A percentile compares a stretch with the other conserved stretches of the same genome.
Evolutionary conservation across 2,888 invertebrate genomes (phyloP).

Genomic region (Dynastes grantii): DNA sequence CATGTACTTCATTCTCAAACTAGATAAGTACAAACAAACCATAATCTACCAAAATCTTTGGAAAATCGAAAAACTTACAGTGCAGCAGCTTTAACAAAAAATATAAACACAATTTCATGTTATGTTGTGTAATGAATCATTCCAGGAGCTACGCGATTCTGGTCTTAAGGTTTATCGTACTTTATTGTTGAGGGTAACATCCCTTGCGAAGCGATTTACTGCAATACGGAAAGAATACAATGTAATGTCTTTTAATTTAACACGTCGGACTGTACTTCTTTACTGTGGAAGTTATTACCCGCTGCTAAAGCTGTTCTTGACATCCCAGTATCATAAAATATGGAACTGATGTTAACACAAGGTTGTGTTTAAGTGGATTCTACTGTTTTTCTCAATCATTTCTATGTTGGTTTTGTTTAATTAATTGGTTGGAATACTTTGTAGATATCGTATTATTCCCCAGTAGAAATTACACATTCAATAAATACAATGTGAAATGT

Average conservation of each 20-base stretch:
- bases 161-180: conserved; percentile 58
- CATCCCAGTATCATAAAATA: not conserved
- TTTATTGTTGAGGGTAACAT: conserved; percentile 65
- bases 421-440: too few relatives aligned
- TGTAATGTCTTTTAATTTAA: conserved; percentile 69
- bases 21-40: too few relatives aligned
- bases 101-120: conserved; percentile 27
- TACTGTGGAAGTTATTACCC: conserved; percentile 58
- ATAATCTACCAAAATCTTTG: too few relatives aligned
- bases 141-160: conserved; percentile 55
- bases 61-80: not conserved
- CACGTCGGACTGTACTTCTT: conserved; percentile 65
- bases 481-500: too few relatives aligned
- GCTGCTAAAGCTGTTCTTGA: conserved; percentile 52
- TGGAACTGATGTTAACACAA: not conserved
- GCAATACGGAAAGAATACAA: conserved; percentile 64
- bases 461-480: too few relatives aligned
- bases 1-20: too few relatives aligned
- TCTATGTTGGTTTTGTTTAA: too few relatives aligned
- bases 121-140: conserved; percentile 54
- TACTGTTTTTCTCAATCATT: too few relatives aligned
- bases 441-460: too few relatives aligned
- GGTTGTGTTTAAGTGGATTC: conserved; percentile 2
- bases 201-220: conserved; percentile 68
- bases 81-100: not conserved